Percentiles rank a stretch among this genome's conserved stretches.
phyloP scores from a whole-genome alignment of 2,888 invertebrate species.

The Leptogaster cylindrica region DNA sequence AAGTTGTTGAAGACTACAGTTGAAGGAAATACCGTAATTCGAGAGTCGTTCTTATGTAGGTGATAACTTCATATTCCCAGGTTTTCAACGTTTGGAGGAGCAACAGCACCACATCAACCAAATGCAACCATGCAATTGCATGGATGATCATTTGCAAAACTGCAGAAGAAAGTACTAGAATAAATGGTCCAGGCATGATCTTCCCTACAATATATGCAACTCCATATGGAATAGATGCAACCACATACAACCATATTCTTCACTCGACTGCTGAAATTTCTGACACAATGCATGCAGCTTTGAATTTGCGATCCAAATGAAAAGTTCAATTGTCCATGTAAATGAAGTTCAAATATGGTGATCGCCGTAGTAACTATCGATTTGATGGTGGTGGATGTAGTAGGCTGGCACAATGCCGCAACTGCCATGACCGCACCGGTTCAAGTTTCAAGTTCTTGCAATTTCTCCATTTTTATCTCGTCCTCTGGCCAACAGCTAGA shows the following conservation, averaged over 20 bases:
- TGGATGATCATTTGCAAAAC: background rate
- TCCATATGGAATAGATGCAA: too few species aligned
- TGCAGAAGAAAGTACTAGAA: background rate
- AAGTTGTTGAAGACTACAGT: background rate
- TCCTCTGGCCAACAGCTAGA: conserved; percentile 6
- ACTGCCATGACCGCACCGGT: conserved; percentile 28
- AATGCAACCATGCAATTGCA: too few species aligned
- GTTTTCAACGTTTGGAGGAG: too few species aligned
- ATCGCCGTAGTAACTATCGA: conserved; percentile 11
- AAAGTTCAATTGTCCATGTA: conserved; percentile 35
- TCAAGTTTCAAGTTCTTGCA: conserved; percentile 39
- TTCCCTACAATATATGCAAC: too few species aligned
- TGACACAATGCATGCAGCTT: too few species aligned
- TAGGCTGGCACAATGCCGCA: conserved; percentile 9
- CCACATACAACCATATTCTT: too few species aligned
- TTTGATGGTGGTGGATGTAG: conserved; percentile 9
- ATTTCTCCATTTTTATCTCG: conserved; percentile 36
- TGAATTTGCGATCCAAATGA: background rate
- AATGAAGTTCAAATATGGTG: conserved; percentile 29
- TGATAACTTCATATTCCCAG: too few species aligned
- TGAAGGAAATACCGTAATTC: background rate
- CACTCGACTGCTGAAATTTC: too few species aligned
- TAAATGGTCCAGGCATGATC: background rate
- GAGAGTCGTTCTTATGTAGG: too few species aligned
- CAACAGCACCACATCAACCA: too few species aligned